phyloP scores from a whole-genome alignment of 2,888 invertebrate genomes.

The Junonia oenone region DNA sequence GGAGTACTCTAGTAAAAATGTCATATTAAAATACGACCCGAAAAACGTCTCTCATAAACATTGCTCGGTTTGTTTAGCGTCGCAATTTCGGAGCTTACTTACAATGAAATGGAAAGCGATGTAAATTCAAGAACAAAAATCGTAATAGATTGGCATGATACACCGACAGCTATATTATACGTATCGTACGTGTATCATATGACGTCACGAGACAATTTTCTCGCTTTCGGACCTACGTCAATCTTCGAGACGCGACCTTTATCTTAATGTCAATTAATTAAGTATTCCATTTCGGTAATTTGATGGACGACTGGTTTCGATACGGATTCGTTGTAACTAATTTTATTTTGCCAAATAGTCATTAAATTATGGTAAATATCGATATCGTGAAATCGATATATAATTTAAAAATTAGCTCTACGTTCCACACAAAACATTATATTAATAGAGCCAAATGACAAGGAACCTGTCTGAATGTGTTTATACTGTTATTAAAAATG shows the following conservation, averaged over 20 bases:
- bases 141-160: not conserved
- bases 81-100: not conserved
- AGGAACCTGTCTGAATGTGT: no score
- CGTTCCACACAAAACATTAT: no score
- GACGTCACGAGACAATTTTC: slow-evolving; percentile 23
- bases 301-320: not conserved
- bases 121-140: not conserved
- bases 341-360: not conserved
- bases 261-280: slow-evolving; percentile 9
- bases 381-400: no score
- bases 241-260: slow-evolving; percentile 21
- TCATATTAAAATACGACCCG: slow-evolving; percentile 29
- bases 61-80: not conserved
- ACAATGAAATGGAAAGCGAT: not conserved
- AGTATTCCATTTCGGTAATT: slow-evolving; percentile 8
- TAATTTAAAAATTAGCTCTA: no score
- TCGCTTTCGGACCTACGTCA: slow-evolving; percentile 35
- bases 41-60: slow-evolving; percentile 16
- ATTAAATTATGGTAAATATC: no score
- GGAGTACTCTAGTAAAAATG: slow-evolving; percentile 49
- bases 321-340: not conserved
- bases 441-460: no score
- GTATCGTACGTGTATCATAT: slow-evolving; percentile 1
- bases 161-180: no score
- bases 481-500: no score